phyloP scores from a whole-genome alignment of 2,797 vertebrate genomes.

The Triplophysa yarkandensis region DNA sequence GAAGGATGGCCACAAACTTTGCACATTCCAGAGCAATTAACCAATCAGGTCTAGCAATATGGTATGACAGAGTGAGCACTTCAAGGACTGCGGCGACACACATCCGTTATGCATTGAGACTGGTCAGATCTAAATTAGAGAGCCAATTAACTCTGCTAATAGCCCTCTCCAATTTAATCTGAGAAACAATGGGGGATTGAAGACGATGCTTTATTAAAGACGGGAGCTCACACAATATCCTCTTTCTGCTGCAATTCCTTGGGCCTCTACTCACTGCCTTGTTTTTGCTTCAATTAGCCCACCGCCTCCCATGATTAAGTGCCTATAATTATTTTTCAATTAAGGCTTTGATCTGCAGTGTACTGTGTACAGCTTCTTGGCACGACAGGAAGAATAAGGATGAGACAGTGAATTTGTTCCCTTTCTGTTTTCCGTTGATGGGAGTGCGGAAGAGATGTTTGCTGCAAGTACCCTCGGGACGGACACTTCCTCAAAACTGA shows the following conservation, averaged over 20 bases:
- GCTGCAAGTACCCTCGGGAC: conserved; percentile 59
- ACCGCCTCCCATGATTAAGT: conserved; percentile 99
- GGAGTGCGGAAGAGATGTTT: conserved; percentile 69
- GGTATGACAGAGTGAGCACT: conserved; percentile 92
- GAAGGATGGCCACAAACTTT: conserved; percentile 78
- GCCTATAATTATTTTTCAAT: conserved; percentile 99
- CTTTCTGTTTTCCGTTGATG: conserved; percentile 75
- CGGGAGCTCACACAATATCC: conserved; percentile 95
- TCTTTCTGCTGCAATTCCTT: conserved; percentile 94
- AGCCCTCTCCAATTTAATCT: conserved; percentile 99
- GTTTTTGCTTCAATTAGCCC: conserved; percentile 98
- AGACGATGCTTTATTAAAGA: conserved; percentile 92
- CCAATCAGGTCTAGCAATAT: conserved; percentile 85
- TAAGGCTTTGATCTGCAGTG: conserved; percentile 97
- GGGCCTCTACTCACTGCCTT: conserved; percentile 91
- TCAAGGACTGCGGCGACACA: conserved; percentile 85
- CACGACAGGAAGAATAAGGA: conserved; percentile 73
- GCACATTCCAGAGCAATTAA: conserved; percentile 78
- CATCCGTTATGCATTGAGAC: conserved; percentile 99
- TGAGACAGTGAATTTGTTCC: conserved; percentile 80
- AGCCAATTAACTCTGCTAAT: conserved; percentile 99
- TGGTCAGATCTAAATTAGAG: conserved; percentile 99
- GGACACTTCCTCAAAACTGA: conserved; percentile 52
- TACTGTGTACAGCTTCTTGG: conserved; percentile 81
- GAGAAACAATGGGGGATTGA: conserved; percentile 97